Conservation (phyloP, 2,797 vertebrate species). For the Oreochromis mossambicus region DNA sequence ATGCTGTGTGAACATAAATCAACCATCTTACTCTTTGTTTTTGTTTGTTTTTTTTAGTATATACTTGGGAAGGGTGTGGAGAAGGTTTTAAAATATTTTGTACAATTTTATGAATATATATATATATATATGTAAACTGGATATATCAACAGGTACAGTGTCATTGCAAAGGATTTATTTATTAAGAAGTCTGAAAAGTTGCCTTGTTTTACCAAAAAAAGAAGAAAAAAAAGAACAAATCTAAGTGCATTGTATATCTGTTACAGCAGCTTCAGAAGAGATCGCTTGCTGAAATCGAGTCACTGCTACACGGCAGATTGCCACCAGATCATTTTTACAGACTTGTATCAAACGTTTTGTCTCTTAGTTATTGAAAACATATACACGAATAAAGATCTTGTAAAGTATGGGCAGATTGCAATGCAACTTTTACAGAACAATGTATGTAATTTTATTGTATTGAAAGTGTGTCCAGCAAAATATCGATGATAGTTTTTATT, state of each 20-base stretch:
- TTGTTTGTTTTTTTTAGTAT: conserved; percentile 44
- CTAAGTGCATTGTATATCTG: conserved; percentile 68
- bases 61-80: conserved; percentile 18
- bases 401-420: conserved; percentile 93
- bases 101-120: conserved; percentile 55
- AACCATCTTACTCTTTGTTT: conserved; percentile 30
- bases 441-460: conserved; percentile 86
- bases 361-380: conserved; percentile 82
- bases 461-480: conserved; percentile 83
- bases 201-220: conserved; percentile 77
- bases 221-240: conserved; percentile 36
- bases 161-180: conserved; percentile 77
- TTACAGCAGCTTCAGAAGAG: conserved; percentile 77
- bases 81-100: conserved; percentile 58
- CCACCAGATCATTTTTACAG: conserved; percentile 78
- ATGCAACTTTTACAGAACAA: conserved; percentile 89
- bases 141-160: conserved; percentile 80
- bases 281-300: conserved; percentile 44
- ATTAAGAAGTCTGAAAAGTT: conserved; percentile 77
- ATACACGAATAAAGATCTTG: conserved; percentile 80
- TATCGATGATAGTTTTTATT: conserved; percentile 83
- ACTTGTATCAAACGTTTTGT: conserved; percentile 80
- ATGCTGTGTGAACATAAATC: conserved; percentile 44
- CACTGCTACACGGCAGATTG: conserved; percentile 66
- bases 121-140: conserved; percentile 62